Percentiles rank a stretch among this genome's conserved stretches.
Evolutionary conservation across 2,888 invertebrate species (phyloP).

Genomic region (Formica aserva): DNA sequence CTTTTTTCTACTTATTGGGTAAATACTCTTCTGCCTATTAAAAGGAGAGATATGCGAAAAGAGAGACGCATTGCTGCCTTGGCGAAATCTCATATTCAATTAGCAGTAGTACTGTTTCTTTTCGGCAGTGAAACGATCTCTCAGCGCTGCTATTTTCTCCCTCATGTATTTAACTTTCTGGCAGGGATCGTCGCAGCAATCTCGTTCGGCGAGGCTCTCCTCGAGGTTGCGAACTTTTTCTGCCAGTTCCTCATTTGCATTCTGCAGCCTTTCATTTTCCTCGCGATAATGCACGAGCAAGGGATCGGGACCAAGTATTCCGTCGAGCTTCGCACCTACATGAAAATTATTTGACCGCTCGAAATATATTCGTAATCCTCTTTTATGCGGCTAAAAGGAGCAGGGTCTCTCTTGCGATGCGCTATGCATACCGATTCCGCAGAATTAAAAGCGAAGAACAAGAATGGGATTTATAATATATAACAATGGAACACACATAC

Average conservation of each 20-base stretch:
- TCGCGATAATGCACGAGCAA: constrained; percentile 78
- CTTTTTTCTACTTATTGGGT: not conserved
- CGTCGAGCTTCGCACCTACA: constrained; percentile 77
- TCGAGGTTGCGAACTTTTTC: constrained; percentile 79
- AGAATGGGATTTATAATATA: not conserved
- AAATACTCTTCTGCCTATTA: not conserved
- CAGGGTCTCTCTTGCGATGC: not conserved
- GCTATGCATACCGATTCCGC: not conserved
- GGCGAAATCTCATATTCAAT: constrained; percentile 22
- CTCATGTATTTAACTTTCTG: constrained; percentile 73
- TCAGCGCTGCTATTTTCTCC: constrained; percentile 75
- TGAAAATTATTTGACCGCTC: constrained; percentile 57
- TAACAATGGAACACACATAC: not conserved
- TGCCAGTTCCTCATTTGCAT: constrained; percentile 75
- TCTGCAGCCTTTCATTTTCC: constrained; percentile 79
- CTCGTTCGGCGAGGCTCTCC: constrained; percentile 78
- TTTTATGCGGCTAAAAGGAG: constrained; percentile 2
- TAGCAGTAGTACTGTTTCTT: constrained; percentile 77
- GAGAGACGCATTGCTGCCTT: not conserved
- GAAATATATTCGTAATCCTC: constrained; percentile 41
- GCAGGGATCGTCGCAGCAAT: constrained; percentile 75
- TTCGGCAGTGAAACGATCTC: constrained; percentile 74
- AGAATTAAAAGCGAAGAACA: not conserved
- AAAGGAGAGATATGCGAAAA: not conserved
- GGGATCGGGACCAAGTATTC: constrained; percentile 79